Percentiles rank a stretch among this genome's conserved stretches.
Conservation (phyloP, 2,113 vertebrate species). For the Tenrec ecaudatus region DNA sequence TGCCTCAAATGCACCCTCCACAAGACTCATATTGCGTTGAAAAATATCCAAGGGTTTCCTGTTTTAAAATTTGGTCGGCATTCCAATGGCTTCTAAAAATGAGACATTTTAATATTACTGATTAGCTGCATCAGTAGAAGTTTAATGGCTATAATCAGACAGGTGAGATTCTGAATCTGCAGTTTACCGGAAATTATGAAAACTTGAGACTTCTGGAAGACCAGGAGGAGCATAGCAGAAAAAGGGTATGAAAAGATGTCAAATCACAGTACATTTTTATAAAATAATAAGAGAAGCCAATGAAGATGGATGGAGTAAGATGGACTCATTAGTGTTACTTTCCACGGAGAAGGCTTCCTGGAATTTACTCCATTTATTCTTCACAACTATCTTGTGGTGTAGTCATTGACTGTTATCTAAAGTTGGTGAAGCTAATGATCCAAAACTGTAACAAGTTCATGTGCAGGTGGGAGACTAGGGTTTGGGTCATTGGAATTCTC, state of each 20-base stretch:
- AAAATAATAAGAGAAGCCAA: background rate
- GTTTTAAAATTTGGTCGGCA: constrained; percentile 6
- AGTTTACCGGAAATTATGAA: background rate
- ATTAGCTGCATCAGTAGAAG: constrained; percentile 9
- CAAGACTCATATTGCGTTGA: constrained; percentile 47
- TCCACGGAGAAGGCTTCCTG: background rate
- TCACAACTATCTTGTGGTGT: background rate
- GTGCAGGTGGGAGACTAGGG: background rate
- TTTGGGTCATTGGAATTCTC: background rate
- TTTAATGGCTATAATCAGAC: background rate
- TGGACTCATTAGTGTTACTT: background rate
- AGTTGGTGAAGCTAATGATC: background rate
- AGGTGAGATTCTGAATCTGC: background rate
- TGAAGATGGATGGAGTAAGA: background rate
- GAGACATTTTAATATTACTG: constrained; percentile 6
- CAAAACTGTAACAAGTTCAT: background rate
- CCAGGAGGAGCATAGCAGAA: background rate
- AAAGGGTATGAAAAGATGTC: background rate
- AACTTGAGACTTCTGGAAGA: background rate
- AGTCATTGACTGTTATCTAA: background rate
- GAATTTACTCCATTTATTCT: background rate
- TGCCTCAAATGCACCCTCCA: constrained; percentile 43
- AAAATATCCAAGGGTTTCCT: constrained; percentile 58
- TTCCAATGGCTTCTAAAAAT: constrained; percentile 25
- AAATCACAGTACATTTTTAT: background rate